phyloP scores from a whole-genome alignment of 2,797 vertebrate species.

The Basileuterus tristriatus region DNA sequence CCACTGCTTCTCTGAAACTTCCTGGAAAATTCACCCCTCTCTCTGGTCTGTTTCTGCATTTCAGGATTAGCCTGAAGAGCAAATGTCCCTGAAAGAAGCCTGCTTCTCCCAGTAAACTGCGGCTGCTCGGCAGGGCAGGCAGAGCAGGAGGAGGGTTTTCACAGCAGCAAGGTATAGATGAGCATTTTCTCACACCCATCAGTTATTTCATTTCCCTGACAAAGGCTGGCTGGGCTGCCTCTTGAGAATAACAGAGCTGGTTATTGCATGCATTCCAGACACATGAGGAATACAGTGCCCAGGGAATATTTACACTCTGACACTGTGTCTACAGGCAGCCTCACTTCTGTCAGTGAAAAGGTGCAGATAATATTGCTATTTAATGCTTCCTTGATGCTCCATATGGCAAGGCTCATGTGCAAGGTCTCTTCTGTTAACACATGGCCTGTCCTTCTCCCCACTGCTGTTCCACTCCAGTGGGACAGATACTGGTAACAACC shows the following conservation, averaged over 20 bases:
- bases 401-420: background rate
- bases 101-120: background rate
- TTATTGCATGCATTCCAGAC: background rate
- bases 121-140: background rate
- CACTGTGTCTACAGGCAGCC: background rate
- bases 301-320: background rate
- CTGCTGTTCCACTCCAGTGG: background rate
- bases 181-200: background rate
- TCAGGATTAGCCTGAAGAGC: background rate
- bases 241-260: background rate
- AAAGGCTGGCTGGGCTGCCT: slow-evolving; percentile 21
- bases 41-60: background rate
- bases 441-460: background rate
- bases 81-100: background rate
- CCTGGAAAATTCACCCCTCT: background rate
- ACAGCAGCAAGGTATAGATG: background rate
- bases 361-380: background rate
- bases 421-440: background rate
- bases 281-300: background rate
- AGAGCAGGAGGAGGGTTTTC: background rate
- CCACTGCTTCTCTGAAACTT: background rate
- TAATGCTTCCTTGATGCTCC: background rate
- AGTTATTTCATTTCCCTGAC: background rate
- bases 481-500: rapidly evolving
- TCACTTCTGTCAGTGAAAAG: background rate